Base-by-base conservation (phyloP, 2,113 vertebrate genomes). In the Rhegmatorhina hoffmannsi region DNA sequence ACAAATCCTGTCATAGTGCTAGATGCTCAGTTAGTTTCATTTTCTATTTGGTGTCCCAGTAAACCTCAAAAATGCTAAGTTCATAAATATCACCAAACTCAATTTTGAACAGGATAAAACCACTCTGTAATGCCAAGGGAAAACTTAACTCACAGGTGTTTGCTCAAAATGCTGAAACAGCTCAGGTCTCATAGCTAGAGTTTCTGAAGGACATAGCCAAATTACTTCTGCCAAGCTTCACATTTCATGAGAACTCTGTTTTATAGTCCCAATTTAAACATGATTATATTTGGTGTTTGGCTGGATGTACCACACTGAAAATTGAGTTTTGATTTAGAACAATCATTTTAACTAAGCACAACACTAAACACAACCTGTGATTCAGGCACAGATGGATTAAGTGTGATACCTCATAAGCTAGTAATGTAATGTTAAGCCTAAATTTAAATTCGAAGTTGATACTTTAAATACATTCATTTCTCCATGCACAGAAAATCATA, bases 241-340 rank as follows among this genome's bases (percentile, higher is more conserved):
- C 44, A n/a, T 89, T 94, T 89, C 77, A 36, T 34, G 60, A 74
- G 76, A 95, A 84, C 49, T 84, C 78, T 68, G 77, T 44, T 89
- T 89, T 89, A 89, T 64, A 94, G 56, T 25, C 36, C 33, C 60
- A 84, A 84, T 90, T 93, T 95, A 90, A 85, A 87, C 25, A 60
- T 64, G 13, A 84, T 92, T 89, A 68, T 87, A 78, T 81, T 75
- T 91, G 80, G 62, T 75, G 43, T 84, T 95, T 95, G 84, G 55
- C 81, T 94, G 63, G n/a, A 75, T 60, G 52, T 87, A 60, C 68
- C 56, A 75, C 77, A 89, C 56, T 76, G 89, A 82, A 92, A 97
- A 95, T 50, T 78, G 73, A 91, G 64, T 94, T 94, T 92, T 88
- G 74, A 87, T 94, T 94, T 89, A 94, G 36, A 40, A 59, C 84